phyloP scores from a whole-genome alignment of 2,797 vertebrate species.

The Eulemur coronatus region DNA sequence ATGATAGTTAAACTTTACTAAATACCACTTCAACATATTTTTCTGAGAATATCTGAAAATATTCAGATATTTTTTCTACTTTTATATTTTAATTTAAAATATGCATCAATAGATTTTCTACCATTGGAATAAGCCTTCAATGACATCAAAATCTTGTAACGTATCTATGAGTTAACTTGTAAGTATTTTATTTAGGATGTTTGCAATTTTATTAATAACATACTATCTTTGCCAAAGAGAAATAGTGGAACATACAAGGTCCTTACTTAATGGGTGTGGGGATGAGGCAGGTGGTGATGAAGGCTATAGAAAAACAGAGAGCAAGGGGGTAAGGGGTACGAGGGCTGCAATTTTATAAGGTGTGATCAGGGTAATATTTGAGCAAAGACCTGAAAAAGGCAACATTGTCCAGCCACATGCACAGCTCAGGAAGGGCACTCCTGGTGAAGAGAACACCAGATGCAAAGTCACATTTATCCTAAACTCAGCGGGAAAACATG shows the following conservation, averaged over 20 bases:
- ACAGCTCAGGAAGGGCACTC: background rate
- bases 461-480: background rate
- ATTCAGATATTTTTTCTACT: background rate
- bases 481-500: background rate
- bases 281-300: background rate
- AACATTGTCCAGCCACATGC: background rate
- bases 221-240: background rate
- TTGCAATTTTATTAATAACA: background rate
- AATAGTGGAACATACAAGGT: fast-evolving
- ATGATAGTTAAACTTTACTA: background rate
- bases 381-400: background rate
- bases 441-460: too few relatives aligned
- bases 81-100: background rate
- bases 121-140: background rate
- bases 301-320: background rate
- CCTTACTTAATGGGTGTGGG: too few relatives aligned
- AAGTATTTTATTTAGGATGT: background rate
- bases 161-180: background rate
- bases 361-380: background rate
- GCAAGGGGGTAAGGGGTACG: fast-evolving
- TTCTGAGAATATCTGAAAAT: too few relatives aligned
- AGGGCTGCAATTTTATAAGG: too few relatives aligned
- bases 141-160: background rate
- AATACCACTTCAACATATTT: background rate
- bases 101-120: background rate